Evolutionary conservation across 1,140 invertebrate genomes (phyloP).

Genomic region (Octopus sinensis): DNA sequence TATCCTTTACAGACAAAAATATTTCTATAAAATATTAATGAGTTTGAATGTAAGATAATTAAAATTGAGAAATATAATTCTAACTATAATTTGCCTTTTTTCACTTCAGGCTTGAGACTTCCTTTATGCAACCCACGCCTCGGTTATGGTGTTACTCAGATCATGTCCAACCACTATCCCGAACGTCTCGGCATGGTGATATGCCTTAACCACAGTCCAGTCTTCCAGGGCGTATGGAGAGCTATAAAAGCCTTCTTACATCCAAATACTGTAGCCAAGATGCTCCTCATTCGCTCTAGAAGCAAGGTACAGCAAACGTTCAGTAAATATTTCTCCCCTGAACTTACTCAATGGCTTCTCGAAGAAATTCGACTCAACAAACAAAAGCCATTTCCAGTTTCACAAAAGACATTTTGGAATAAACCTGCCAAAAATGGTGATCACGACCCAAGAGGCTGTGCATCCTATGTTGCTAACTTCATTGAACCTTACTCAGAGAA

Average conservation of each 20-base stretch:
- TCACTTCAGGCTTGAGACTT: constrained; percentile 50
- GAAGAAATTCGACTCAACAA: constrained; percentile 53
- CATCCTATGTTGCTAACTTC: constrained; percentile 43
- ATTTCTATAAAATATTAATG: too few relatives aligned
- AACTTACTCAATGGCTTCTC: constrained; percentile 46
- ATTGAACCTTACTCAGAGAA: constrained; percentile 32
- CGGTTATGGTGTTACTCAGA: constrained; percentile 46
- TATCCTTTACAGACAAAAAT: too few relatives aligned
- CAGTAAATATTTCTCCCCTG: constrained; percentile 40
- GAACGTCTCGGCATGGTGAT: constrained; percentile 52
- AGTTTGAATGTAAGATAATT: too few relatives aligned
- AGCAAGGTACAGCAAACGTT: constrained; percentile 44
- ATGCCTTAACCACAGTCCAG: constrained; percentile 49
- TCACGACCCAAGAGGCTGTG: constrained; percentile 52
- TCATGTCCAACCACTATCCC: constrained; percentile 51
- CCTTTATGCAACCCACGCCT: constrained; percentile 50
- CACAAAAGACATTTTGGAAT: constrained; percentile 51
- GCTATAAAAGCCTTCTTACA: constrained; percentile 51
- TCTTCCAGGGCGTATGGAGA: constrained; percentile 54
- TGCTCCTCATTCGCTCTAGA: constrained; percentile 41
- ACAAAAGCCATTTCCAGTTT: constrained; percentile 34
- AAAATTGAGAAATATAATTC: too few relatives aligned
- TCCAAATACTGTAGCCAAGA: constrained; percentile 44
- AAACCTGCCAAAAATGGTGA: constrained; percentile 16
- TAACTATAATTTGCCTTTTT: neutral